Conservation (phyloP, 2,888 invertebrate genomes). For the Rhagium mordax region DNA sequence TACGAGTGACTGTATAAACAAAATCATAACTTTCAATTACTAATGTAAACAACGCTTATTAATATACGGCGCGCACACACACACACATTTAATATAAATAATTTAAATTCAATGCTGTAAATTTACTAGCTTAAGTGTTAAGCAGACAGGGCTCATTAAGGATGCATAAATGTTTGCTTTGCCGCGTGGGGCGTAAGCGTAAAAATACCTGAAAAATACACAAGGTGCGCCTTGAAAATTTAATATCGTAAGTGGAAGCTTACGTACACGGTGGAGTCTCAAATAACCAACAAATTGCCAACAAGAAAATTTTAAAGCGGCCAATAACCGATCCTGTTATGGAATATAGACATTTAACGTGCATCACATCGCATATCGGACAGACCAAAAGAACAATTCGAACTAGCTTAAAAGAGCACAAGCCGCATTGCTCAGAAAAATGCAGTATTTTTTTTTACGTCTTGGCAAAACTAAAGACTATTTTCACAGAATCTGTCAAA, state of each 20-base stretch:
- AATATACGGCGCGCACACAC: background rate
- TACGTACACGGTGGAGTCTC: background rate
- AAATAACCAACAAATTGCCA: background rate
- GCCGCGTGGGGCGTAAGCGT: background rate
- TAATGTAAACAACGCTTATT: slow-evolving; percentile 20
- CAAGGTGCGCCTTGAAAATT: slow-evolving; percentile 3
- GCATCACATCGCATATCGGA: too few relatives aligned
- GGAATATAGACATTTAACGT: too few relatives aligned
- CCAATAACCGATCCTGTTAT: too few relatives aligned
- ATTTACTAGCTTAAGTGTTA: background rate
- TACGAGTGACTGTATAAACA: slow-evolving; percentile 16
- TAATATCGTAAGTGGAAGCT: background rate
- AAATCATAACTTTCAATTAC: slow-evolving; percentile 28
- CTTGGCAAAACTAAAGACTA: too few relatives aligned
- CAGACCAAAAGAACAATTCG: too few relatives aligned
- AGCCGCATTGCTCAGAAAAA: too few relatives aligned
- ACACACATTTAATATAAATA: slow-evolving; percentile 21
- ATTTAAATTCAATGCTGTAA: slow-evolving; percentile 24
- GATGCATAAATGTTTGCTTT: slow-evolving; percentile 13
- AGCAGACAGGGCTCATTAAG: background rate
- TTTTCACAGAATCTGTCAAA: too few relatives aligned
- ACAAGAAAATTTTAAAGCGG: too few relatives aligned
- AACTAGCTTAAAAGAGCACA: too few relatives aligned
- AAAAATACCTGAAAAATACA: background rate
- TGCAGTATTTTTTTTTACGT: too few relatives aligned